Conservation (phyloP, 2,888 invertebrate genomes). For the Deroplatys truncata region DNA sequence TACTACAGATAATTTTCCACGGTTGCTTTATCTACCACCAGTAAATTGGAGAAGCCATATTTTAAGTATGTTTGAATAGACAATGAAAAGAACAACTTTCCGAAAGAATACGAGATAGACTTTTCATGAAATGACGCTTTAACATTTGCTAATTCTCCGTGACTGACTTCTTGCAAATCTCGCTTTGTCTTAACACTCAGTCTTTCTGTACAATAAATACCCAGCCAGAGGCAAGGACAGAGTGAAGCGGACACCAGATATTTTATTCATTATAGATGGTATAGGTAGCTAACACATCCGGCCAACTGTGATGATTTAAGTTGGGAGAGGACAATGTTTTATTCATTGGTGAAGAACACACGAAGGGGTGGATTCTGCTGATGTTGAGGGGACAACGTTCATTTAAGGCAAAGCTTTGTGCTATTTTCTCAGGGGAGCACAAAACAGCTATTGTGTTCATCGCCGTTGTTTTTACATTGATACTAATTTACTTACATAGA, state of each 20-base stretch:
- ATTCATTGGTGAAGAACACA: background rate
- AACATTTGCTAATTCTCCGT: background rate
- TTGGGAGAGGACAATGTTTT: background rate
- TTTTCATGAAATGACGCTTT: too few species aligned
- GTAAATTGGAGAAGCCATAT: too few species aligned
- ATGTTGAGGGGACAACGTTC: background rate
- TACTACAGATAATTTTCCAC: too few species aligned
- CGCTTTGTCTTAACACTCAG: background rate
- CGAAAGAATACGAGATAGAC: too few species aligned
- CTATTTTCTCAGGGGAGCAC: background rate
- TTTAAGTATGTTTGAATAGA: too few species aligned
- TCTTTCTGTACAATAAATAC: background rate
- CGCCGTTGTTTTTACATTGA: too few species aligned
- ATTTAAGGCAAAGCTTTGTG: background rate
- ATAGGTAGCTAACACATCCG: background rate
- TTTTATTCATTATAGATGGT: background rate
- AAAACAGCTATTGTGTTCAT: background rate
- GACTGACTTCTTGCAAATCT: background rate
- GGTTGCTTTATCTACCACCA: too few species aligned
- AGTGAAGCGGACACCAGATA: background rate
- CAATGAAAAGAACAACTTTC: too few species aligned
- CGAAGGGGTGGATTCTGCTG: background rate
- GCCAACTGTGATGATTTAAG: background rate
- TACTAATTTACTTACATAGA: too few species aligned
- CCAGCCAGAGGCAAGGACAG: background rate